These are phyloP conservation scores for Phthorimaea operculella DNA, from an alignment of 1,140 invertebrate species.

Conservation along the genomic window DNA sequence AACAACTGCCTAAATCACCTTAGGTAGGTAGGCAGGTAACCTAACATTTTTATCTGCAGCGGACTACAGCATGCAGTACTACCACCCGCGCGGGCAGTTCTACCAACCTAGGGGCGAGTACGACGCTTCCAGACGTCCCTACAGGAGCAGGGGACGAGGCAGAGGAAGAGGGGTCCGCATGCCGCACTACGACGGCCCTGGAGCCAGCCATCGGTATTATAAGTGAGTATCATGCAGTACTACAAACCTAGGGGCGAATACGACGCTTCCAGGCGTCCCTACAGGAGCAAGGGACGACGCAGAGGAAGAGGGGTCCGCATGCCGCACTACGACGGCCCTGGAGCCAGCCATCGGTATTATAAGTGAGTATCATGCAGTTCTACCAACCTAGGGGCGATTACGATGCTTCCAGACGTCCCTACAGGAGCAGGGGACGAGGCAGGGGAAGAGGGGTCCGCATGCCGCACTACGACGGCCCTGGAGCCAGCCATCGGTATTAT, in stretches of 20 bases:
- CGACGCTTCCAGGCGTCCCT: slow-evolving; percentile 9
- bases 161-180: slow-evolving; percentile 18
- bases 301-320: slow-evolving; percentile 18
- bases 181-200: slow-evolving; percentile 57
- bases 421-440: slow-evolving; percentile 17
- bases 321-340: slow-evolving; percentile 57
- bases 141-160: slow-evolving; percentile 17
- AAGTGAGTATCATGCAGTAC: slow-evolving; percentile 45
- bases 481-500: slow-evolving; percentile 55
- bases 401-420: slow-evolving; percentile 9
- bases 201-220: slow-evolving; percentile 55
- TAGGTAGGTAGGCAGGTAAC: not conserved
- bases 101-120: slow-evolving; percentile 27
- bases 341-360: slow-evolving; percentile 55
- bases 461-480: slow-evolving; percentile 57
- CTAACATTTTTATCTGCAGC: not conserved
- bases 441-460: slow-evolving; percentile 18
- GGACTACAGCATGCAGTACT: slow-evolving; percentile 36
- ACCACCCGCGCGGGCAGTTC: slow-evolving; percentile 38
- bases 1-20: not conserved
- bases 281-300: slow-evolving; percentile 17
- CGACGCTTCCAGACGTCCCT: slow-evolving; percentile 10
- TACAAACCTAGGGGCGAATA: slow-evolving; percentile 27
- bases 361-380: slow-evolving; percentile 45
- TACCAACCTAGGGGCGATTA: slow-evolving; percentile 27